phyloP scores from a whole-genome alignment of 2,797 vertebrate genomes.

The Anisognathus igniventris region DNA sequence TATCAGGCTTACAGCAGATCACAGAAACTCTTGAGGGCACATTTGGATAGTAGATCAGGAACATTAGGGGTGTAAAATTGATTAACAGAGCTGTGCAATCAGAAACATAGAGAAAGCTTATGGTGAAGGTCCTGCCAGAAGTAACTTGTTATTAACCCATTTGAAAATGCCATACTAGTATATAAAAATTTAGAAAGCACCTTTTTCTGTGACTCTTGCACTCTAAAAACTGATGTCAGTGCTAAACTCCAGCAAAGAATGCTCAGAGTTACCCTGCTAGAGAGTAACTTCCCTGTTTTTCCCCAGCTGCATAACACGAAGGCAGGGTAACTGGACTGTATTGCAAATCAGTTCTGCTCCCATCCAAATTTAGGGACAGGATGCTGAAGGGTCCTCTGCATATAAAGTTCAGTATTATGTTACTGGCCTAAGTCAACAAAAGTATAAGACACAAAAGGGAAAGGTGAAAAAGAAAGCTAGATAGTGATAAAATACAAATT shows the following conservation, averaged over 20 bases:
- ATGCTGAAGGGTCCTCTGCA: not conserved
- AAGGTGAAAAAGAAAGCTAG: not conserved
- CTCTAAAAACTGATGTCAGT: not conserved
- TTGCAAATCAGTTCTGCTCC: not conserved
- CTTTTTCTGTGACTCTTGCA: not conserved
- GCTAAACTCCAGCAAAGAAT: not conserved
- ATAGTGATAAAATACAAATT: not conserved
- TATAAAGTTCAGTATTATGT: not conserved
- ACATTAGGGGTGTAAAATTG: not conserved
- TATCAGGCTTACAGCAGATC: not conserved
- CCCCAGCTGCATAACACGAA: not conserved
- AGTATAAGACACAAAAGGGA: not conserved
- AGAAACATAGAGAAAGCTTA: not conserved
- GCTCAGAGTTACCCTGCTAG: not conserved
- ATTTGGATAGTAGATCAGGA: not conserved
- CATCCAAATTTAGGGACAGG: not conserved
- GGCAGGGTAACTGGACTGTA: not conserved
- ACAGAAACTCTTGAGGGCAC: not conserved
- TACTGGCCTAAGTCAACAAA: not conserved
- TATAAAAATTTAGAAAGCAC: not conserved
- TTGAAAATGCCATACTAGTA: not conserved
- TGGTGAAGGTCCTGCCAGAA: not conserved
- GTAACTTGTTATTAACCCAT: not conserved
- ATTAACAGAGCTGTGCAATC: conserved; percentile 6
- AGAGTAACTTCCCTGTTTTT: not conserved